Evolutionary conservation across 2,113 vertebrate species (phyloP), one percentile per base, ranked within the genome.

Genomic region (Rattus norvegicus): DNA sequence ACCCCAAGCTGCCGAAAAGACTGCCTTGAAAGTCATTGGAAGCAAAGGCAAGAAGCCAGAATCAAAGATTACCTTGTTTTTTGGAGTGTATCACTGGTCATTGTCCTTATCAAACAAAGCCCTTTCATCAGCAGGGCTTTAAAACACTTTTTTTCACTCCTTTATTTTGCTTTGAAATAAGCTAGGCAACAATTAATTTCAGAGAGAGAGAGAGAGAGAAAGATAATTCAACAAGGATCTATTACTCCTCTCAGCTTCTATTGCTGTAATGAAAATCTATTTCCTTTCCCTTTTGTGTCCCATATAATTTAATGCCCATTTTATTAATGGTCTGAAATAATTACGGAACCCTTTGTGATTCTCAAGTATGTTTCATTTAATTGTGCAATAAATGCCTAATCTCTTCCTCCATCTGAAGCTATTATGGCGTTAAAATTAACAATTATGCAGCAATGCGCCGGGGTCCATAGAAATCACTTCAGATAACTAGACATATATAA

Each of bases 321-420:
- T 99, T 99, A 99, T 99, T 99, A 99, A 99, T 99, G 99, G 99
- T 99, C 99, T 99, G 99, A 99, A 99, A 99, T 99, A 99, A 99
- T 99, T 99, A 99, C 98, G 99, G 99, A 99, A 99, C 99, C 99
- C 99, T 99, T 99, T 99, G 99, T 99, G 99, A 99, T 99, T 99
- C 99, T 99, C 99, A 99, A 99, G 99, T 99, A 99, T 99, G 99
- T 99, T 99, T 99, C 99, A 99, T 99, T 99, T 99, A 99, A 99
- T 99, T 99, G 99, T 99, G 99, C 99, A 99, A 99, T 99, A 99
- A 99, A 99, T 99, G 99, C 99, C 99, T 99, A 99, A 99, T 99
- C 99, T 99, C 99, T 98, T 98, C 99, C 99, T 99, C 99, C 99
- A 99, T 99, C 99, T 99, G 99, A 99, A 99, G 99, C 99, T 99